Evolutionary conservation across 2,797 vertebrate species (phyloP).

Genomic region (Momotus momota): DNA sequence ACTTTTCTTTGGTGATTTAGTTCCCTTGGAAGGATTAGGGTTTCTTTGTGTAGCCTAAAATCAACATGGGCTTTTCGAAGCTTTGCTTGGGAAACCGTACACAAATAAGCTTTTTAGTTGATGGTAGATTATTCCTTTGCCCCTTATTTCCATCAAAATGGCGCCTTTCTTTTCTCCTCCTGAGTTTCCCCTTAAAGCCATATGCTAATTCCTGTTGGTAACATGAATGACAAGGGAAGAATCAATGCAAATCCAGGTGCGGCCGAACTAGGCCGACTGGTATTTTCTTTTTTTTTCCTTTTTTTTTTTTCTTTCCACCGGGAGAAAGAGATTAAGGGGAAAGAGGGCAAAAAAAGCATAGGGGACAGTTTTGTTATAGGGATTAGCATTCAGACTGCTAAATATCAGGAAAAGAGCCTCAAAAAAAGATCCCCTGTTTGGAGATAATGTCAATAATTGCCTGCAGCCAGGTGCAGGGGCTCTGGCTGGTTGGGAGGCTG

Average conservation of each 20-base stretch:
- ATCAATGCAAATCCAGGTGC: slow-evolving; percentile 89
- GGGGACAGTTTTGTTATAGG: slow-evolving; percentile 83
- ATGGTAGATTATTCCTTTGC: slow-evolving; percentile 89
- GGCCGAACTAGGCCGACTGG: slow-evolving; percentile 77
- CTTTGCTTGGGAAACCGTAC: slow-evolving; percentile 91
- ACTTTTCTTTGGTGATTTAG: slow-evolving; percentile 90
- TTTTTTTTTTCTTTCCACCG: slow-evolving; percentile 34
- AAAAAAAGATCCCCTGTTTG: slow-evolving; percentile 69
- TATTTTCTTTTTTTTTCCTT: slow-evolving; percentile 58
- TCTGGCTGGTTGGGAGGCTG: slow-evolving; percentile 16
- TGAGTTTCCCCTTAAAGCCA: slow-evolving; percentile 83
- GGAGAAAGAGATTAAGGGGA: slow-evolving; percentile 74
- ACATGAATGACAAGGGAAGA: slow-evolving; percentile 82
- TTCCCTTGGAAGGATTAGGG: slow-evolving; percentile 96
- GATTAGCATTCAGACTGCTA: slow-evolving; percentile 83
- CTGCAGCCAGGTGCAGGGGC: slow-evolving; percentile 81
- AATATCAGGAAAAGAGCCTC: slow-evolving; percentile 77
- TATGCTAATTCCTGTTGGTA: slow-evolving; percentile 90
- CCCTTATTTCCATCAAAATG: slow-evolving; percentile 96
- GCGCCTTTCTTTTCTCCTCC: slow-evolving; percentile 83
- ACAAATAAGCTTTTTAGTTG: slow-evolving; percentile 91
- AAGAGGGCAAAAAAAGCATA: slow-evolving; percentile 4
- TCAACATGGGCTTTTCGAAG: slow-evolving; percentile 91
- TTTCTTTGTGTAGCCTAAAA: slow-evolving; percentile 94
- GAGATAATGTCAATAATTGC: slow-evolving; percentile 83